phyloP scores from a whole-genome alignment of 2,888 invertebrate genomes.

The Hoplodrina ambigua region DNA sequence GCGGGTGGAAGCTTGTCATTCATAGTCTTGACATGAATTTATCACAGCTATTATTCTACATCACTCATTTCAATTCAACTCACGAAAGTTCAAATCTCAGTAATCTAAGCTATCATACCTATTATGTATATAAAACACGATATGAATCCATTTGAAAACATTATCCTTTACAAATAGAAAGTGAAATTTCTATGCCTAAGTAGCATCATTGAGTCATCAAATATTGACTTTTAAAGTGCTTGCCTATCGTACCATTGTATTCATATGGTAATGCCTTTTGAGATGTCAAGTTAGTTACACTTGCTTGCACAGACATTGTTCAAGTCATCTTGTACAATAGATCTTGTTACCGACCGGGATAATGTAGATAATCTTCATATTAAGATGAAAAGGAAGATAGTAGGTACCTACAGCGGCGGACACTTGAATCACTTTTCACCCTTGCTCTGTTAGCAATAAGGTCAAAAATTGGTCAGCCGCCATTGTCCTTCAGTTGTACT shows the following conservation, averaged over 20 bases:
- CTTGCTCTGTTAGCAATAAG: no score
- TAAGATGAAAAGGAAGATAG: neutral
- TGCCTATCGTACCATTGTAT: constrained; percentile 53
- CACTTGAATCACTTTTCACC: no score
- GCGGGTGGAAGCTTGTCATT: no score
- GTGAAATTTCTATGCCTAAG: constrained; percentile 51
- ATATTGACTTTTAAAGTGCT: constrained; percentile 56
- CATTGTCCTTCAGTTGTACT: no score
- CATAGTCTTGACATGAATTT: neutral
- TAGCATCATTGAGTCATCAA: constrained; percentile 57
- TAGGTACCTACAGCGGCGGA: no score
- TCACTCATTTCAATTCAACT: constrained; percentile 15
- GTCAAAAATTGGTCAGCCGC: no score
- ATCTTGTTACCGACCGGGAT: constrained; percentile 37
- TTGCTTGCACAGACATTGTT: constrained; percentile 25
- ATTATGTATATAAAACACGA: constrained; percentile 54
- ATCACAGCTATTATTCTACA: constrained; percentile 7
- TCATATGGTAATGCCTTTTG: constrained; percentile 66
- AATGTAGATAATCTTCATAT: constrained; percentile 30
- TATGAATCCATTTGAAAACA: constrained; percentile 62
- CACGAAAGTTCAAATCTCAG: constrained; percentile 36
- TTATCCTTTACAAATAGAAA: constrained; percentile 63
- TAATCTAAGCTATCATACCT: constrained; percentile 18
- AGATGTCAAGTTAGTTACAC: constrained; percentile 58
- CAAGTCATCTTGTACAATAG: constrained; percentile 19